phyloP scores from a whole-genome alignment of 2,888 invertebrate genomes.

The Metacarcinus magister region DNA sequence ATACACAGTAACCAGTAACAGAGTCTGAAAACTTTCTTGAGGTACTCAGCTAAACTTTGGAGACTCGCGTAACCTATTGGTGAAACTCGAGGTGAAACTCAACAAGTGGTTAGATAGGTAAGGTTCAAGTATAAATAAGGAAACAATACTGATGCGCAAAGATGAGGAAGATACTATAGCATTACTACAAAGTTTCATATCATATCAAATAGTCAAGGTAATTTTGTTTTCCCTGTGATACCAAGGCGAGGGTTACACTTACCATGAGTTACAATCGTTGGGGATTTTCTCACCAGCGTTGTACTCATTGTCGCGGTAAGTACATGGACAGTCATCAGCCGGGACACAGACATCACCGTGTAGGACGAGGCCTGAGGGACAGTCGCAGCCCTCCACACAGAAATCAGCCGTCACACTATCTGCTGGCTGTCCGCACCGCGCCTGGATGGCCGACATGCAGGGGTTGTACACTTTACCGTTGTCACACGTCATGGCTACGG shows the following conservation, averaged over 20 bases:
- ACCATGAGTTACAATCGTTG: constrained; percentile 94
- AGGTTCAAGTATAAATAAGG: background rate
- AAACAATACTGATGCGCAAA: background rate
- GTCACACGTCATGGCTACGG: constrained; percentile 91
- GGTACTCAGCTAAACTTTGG: background rate
- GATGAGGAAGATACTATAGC: background rate
- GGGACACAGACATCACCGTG: constrained; percentile 91
- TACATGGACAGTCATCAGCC: constrained; percentile 91
- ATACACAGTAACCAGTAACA: background rate
- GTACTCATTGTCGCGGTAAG: constrained; percentile 90
- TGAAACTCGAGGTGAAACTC: background rate
- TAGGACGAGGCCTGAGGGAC: constrained; percentile 91
- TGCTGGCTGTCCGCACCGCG: constrained; percentile 89
- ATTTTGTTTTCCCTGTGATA: background rate
- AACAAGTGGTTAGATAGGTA: background rate
- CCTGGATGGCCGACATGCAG: constrained; percentile 91
- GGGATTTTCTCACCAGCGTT: constrained; percentile 90
- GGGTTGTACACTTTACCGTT: constrained; percentile 91
- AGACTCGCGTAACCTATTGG: background rate
- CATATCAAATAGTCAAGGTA: too few species aligned
- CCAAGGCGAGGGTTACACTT: constrained; percentile 80
- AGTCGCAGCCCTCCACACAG: constrained; percentile 95
- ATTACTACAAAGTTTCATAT: background rate
- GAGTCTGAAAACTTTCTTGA: background rate
- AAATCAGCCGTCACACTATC: constrained; percentile 84